Percentiles rank a stretch among this genome's conserved stretches.
phyloP scores from a whole-genome alignment of 37 sponge, comb jelly and placozoan species.

The Hormiphora californensis region DNA sequence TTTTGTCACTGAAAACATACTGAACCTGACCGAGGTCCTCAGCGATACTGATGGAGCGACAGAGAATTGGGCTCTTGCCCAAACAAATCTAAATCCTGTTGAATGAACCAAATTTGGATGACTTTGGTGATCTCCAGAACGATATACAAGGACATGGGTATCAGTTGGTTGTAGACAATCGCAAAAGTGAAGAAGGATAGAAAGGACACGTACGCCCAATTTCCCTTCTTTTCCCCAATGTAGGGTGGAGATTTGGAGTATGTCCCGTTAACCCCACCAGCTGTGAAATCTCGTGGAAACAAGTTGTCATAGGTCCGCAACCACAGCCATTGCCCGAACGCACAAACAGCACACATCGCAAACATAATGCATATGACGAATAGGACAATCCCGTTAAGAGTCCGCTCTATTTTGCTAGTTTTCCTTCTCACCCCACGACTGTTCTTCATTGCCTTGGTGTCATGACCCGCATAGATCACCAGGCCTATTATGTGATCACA shows the following conservation, averaged over 20 bases:
- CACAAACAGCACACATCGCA: conserved; percentile 63
- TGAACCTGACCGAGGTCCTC: conserved; percentile 84
- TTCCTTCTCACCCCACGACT: conserved; percentile 73
- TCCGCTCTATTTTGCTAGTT: conserved; percentile 75
- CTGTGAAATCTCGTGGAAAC: too few relatives aligned
- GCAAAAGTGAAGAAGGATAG: conserved; percentile 16
- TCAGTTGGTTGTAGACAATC: conserved; percentile 15
- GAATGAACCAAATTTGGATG: conserved; percentile 68
- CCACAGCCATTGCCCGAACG: conserved; percentile 61
- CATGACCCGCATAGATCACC: conserved; percentile 83
- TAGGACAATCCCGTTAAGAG: conserved; percentile 66
- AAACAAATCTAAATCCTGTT: conserved; percentile 68
- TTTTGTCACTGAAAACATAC: conserved; percentile 83
- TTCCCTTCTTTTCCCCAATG: too few relatives aligned
- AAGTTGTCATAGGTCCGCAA: background rate
- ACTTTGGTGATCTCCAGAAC: conserved; percentile 76
- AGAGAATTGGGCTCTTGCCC: conserved; percentile 60
- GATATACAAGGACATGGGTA: conserved; percentile 81
- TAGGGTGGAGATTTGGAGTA: too few relatives aligned
- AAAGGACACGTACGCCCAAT: background rate
- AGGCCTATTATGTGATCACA: conserved; percentile 68
- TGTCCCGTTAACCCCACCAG: too few relatives aligned
- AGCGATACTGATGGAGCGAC: conserved; percentile 70
- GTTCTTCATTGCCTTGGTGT: conserved; percentile 83
- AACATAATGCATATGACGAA: conserved; percentile 58